phyloP scores from a whole-genome alignment of 2,888 invertebrate species.

The Apodemia zela region DNA sequence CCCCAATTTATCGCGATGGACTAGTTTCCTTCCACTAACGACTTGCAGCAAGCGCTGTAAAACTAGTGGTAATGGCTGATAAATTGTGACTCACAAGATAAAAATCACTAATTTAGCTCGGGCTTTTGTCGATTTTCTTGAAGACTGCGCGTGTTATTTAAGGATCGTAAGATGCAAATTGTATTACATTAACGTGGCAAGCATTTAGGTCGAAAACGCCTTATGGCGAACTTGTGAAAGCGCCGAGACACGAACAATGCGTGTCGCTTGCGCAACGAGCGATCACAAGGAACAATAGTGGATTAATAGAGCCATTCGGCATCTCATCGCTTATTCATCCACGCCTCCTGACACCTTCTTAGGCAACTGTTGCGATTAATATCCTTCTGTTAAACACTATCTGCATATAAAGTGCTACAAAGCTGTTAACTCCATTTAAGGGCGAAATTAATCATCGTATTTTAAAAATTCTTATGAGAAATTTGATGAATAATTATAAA shows the following conservation, averaged over 20 bases:
- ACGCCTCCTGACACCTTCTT: slow-evolving; percentile 74
- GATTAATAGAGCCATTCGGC: slow-evolving; percentile 77
- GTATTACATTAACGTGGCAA: slow-evolving; percentile 57
- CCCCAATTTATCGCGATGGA: slow-evolving; percentile 45
- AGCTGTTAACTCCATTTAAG: background rate
- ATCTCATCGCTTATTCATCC: slow-evolving; percentile 78
- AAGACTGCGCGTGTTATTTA: slow-evolving; percentile 46
- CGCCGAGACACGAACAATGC: slow-evolving; percentile 67
- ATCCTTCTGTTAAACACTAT: slow-evolving; percentile 45
- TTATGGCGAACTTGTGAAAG: slow-evolving; percentile 57
- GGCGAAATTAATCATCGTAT: no score
- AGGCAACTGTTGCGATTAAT: slow-evolving; percentile 60
- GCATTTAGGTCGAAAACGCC: slow-evolving; percentile 64
- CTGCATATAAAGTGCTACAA: background rate
- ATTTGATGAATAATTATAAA: no score
- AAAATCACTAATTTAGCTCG: slow-evolving; percentile 31
- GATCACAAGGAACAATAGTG: slow-evolving; percentile 70
- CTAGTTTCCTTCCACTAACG: slow-evolving; percentile 37
- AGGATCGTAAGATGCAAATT: slow-evolving; percentile 55
- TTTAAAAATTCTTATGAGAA: no score
- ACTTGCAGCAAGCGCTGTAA: slow-evolving; percentile 31
- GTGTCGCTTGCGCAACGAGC: slow-evolving; percentile 72
- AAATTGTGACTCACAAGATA: slow-evolving; percentile 29
- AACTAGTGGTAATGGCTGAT: slow-evolving; percentile 24
- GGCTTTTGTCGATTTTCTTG: slow-evolving; percentile 43